These are phyloP conservation scores for Chroicocephalus ridibundus DNA, from an alignment of 2,113 vertebrate genomes.

Conservation along the genomic window DNA sequence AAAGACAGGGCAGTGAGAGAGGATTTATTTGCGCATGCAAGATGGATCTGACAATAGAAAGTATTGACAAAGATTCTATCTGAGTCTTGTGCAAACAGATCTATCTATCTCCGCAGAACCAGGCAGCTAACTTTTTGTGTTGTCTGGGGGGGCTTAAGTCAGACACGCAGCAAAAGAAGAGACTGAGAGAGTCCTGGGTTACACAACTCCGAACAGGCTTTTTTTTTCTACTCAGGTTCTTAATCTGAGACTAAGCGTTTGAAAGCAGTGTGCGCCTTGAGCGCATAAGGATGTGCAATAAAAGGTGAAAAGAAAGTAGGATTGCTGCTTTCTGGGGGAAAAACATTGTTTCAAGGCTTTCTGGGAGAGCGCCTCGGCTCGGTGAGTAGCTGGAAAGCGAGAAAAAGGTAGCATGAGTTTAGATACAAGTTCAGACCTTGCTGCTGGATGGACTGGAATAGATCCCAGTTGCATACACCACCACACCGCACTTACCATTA, in stretches of 20 bases:
- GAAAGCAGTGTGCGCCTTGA: background rate
- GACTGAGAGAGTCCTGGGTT: background rate
- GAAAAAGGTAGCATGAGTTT: background rate
- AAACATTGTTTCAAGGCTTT: background rate
- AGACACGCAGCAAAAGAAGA: background rate
- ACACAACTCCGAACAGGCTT: background rate
- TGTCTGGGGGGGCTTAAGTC: background rate
- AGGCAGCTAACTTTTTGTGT: background rate
- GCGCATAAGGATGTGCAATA: background rate
- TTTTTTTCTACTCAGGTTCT: background rate
- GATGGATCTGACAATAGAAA: background rate
- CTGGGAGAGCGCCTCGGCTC: background rate
- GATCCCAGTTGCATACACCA: background rate
- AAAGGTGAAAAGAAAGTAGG: background rate
- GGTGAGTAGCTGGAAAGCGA: background rate
- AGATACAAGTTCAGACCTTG: background rate
- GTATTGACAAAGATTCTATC: background rate
- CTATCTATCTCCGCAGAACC: background rate
- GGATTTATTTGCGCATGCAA: background rate
- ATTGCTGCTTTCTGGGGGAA: background rate
- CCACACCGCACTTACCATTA: rapidly evolving
- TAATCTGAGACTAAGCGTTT: background rate
- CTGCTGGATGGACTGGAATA: background rate
- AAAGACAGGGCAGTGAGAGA: background rate
- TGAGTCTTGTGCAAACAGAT: background rate